phyloP scores from a whole-genome alignment of 2,888 invertebrate genomes.

The Calephelis perditalis region DNA sequence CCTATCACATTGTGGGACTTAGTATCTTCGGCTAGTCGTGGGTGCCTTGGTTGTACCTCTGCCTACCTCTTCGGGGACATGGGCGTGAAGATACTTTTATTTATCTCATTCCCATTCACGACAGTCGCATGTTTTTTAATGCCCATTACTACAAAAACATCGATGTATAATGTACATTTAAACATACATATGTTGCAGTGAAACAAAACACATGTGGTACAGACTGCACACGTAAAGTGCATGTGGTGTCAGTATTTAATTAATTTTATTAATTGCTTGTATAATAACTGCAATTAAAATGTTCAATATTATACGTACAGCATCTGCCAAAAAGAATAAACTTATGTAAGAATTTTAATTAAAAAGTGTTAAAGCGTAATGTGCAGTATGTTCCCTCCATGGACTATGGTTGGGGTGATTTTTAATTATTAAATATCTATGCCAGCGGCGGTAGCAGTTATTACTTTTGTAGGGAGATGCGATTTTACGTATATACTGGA shows the following conservation, averaged over 20 bases:
- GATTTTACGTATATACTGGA: constrained; percentile 1
- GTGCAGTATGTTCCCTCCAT: constrained; percentile 55
- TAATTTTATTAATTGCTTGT: background rate
- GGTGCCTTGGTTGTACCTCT: no score
- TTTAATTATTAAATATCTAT: constrained; percentile 76
- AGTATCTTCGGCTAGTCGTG: no score
- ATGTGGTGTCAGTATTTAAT: background rate
- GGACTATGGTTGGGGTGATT: constrained; percentile 59
- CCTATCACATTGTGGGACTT: no score
- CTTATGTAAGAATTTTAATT: constrained; percentile 36
- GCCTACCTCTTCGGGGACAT: no score
- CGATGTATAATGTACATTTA: no score
- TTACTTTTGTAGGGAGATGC: constrained; percentile 41
- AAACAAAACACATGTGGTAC: background rate
- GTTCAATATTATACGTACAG: constrained; percentile 7
- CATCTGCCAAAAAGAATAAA: constrained; percentile 19
- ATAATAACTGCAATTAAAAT: constrained; percentile 6
- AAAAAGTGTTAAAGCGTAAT: constrained; percentile 70
- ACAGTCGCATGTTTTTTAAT: no score
- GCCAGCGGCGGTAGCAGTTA: constrained; percentile 60
- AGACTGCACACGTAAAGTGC: background rate
- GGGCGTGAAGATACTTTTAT: no score
- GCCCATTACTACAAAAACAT: no score
- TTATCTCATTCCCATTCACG: no score
- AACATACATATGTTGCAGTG: no score